phyloP scores from a whole-genome alignment of 2,113 vertebrate genomes.

The Butorides virescens region DNA sequence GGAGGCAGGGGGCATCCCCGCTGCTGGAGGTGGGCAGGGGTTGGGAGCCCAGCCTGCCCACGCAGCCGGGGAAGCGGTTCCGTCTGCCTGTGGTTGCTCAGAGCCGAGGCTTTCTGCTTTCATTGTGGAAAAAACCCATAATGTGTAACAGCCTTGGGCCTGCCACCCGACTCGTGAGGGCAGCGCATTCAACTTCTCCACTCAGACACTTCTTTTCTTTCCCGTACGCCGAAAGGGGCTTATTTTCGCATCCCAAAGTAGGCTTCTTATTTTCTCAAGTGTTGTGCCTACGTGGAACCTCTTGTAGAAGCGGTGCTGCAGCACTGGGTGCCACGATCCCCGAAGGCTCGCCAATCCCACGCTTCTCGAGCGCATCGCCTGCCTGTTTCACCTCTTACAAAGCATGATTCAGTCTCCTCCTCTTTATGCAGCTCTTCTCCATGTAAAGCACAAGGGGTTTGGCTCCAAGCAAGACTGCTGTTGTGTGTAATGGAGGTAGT shows the following conservation, averaged over 20 bases:
- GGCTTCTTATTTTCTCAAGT: too few species aligned
- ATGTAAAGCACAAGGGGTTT: not conserved
- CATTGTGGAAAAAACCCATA: not conserved
- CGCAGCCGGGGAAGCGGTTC: not conserved
- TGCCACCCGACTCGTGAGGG: not conserved
- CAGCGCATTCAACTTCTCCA: not conserved
- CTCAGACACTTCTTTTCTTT: not conserved
- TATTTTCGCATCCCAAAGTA: fast-evolving
- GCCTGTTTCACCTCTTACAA: not conserved
- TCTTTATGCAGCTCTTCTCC: not conserved
- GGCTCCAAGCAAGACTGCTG: fast-evolving
- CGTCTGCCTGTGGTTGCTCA: fast-evolving
- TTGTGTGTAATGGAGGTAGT: fast-evolving
- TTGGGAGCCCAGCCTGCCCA: not conserved
- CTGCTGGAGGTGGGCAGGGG: not conserved
- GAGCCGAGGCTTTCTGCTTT: not conserved
- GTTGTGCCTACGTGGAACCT: not conserved
- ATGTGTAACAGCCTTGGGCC: not conserved
- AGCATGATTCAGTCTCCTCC: not conserved
- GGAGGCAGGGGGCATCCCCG: too few species aligned
- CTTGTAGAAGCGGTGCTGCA: fast-evolving
- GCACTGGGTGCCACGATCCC: fast-evolving
- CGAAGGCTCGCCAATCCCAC: fast-evolving
- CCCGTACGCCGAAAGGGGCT: not conserved
- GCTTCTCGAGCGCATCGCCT: fast-evolving